These are phyloP conservation scores for Mugil cephalus DNA, from an alignment of 2,113 vertebrate species.

Conservation along the genomic window DNA sequence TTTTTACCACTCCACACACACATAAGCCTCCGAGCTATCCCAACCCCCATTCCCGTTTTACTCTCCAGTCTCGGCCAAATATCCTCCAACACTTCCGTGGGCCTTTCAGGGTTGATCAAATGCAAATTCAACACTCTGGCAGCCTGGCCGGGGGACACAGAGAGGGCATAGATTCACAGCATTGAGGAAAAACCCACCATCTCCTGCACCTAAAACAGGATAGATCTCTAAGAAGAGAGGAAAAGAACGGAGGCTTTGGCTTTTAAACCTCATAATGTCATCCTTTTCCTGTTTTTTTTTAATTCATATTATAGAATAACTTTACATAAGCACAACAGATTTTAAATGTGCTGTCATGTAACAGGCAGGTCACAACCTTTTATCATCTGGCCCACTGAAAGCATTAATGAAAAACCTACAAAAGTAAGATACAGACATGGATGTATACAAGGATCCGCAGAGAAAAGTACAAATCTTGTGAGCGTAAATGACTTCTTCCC, in stretches of 20 bases:
- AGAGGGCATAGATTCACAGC: conserved; percentile 67
- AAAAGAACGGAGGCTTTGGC: not conserved
- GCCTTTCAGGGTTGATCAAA: conserved; percentile 75
- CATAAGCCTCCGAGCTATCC: conserved; percentile 50
- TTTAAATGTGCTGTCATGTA: not conserved
- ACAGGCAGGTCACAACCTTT: not conserved
- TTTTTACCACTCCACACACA: conserved; percentile 52
- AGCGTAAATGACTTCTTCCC: conserved; percentile 32
- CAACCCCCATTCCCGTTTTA: conserved; percentile 34
- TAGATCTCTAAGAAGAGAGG: conserved; percentile 7
- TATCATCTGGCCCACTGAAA: not conserved
- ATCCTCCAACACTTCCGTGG: conserved; percentile 62
- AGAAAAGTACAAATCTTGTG: not conserved
- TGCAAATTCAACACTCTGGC: conserved; percentile 74
- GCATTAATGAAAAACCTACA: not conserved
- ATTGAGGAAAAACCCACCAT: conserved; percentile 19
- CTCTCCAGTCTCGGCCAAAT: conserved; percentile 45
- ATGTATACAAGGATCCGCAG: not conserved
- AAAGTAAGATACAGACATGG: not conserved
- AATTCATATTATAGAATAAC: not conserved
- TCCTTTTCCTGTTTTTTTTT: not conserved
- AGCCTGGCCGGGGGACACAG: conserved; percentile 65
- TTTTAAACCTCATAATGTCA: not conserved
- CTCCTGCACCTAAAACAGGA: conserved; percentile 24
- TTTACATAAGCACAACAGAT: not conserved